Evolutionary conservation across 2,797 vertebrate species (phyloP).

Genomic region (Rhinogobio ventralis): DNA sequence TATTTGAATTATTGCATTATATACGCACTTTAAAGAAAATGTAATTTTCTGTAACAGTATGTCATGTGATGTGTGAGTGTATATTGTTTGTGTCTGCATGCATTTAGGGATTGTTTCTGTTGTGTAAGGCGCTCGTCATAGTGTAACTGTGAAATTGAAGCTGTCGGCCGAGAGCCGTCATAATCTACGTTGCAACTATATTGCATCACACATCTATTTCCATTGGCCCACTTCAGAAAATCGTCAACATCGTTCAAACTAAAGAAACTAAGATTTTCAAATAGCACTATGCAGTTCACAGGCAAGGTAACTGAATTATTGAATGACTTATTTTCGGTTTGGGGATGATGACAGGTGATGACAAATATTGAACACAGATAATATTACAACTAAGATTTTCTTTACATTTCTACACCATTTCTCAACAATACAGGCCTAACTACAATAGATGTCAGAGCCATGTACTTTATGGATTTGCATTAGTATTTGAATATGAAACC

Average conservation of each 20-base stretch:
- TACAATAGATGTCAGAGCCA: slow-evolving; percentile 23
- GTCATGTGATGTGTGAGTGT: slow-evolving; percentile 55
- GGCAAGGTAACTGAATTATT: background rate
- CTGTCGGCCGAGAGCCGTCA: slow-evolving; percentile 15
- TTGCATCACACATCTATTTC: slow-evolving; percentile 37
- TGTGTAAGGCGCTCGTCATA: slow-evolving; percentile 1
- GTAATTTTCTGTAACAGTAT: slow-evolving; percentile 36
- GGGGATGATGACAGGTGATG: background rate
- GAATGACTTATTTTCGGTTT: background rate
- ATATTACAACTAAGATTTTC: slow-evolving; percentile 4
- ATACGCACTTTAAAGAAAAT: slow-evolving; percentile 86
- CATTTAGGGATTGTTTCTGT: slow-evolving; percentile 39
- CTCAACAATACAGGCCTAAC: slow-evolving; percentile 12
- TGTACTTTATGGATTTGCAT: slow-evolving; percentile 6
- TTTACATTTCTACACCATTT: slow-evolving; percentile 25
- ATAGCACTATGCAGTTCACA: slow-evolving; percentile 2
- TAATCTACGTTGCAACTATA: slow-evolving; percentile 27
- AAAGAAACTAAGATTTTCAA: slow-evolving; percentile 11
- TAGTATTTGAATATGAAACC: slow-evolving; percentile 2
- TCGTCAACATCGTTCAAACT: slow-evolving; percentile 14
- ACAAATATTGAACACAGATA: background rate
- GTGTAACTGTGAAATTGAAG: slow-evolving; percentile 35
- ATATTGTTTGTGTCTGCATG: slow-evolving; percentile 61
- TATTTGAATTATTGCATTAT: slow-evolving; percentile 87
- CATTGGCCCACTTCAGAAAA: slow-evolving; percentile 31